phyloP scores from a whole-genome alignment of 23 tunicate species.

The Phallusia fumigata region DNA sequence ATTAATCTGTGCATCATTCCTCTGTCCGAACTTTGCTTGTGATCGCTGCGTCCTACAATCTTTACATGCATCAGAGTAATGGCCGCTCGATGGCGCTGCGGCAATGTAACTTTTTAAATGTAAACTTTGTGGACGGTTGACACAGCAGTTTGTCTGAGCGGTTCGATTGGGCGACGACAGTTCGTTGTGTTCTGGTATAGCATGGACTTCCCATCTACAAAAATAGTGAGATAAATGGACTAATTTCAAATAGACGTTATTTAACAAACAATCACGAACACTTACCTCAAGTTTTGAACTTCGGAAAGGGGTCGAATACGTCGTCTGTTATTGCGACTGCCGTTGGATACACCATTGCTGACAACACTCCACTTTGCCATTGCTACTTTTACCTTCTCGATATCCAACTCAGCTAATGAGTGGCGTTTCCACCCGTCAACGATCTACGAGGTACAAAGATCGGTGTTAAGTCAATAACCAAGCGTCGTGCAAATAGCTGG shows the following conservation, averaged over 20 bases:
- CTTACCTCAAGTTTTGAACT: conserved; percentile 49
- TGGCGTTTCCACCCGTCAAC: conserved; percentile 40
- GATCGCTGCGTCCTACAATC: neutral
- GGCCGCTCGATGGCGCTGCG: conserved; percentile 14
- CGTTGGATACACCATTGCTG: neutral
- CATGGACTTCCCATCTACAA: conserved; percentile 58
- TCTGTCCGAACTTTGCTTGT: neutral
- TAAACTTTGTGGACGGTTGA: neutral
- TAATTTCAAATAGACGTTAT: neutral
- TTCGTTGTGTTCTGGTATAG: conserved; percentile 56
- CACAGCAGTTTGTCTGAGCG: neutral
- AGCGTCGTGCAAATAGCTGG: too few species aligned
- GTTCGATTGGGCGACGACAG: neutral
- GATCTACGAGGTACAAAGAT: conserved; percentile 18
- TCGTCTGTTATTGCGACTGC: conserved; percentile 1
- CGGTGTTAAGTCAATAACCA: too few species aligned
- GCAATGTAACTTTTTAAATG: neutral
- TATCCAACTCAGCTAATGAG: conserved; percentile 42
- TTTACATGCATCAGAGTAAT: neutral
- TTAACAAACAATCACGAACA: neutral
- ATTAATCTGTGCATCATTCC: neutral
- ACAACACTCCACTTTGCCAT: conserved; percentile 46
- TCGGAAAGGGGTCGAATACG: conserved; percentile 44
- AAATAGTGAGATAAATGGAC: neutral
- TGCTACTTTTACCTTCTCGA: conserved; percentile 28